Evolutionary conservation across 2,113 vertebrate genomes (phyloP), one percentile per base, ranked within the genome.

Genomic region (Hemiprocne comata): DNA sequence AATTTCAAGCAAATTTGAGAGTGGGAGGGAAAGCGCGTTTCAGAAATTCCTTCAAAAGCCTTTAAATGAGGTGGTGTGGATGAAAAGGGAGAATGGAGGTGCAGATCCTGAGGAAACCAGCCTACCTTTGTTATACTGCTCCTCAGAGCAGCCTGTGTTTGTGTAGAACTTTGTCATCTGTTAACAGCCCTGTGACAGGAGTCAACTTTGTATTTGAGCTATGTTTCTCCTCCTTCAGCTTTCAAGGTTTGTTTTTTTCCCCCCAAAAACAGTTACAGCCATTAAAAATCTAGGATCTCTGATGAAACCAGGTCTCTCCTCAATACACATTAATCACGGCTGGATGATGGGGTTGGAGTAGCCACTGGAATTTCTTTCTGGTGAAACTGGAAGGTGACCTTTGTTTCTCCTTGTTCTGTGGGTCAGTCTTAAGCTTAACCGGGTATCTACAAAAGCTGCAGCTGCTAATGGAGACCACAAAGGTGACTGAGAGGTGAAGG

Each of bases 351-450:
- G 85, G 72, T 57, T 95, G 88, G 85, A 90, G 78, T 46, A 95
- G 95, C 91, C 95, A 83, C 94, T 81, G 86, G 93, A 92, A 95
- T 89, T 81, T 93, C 73, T 93, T 90, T 96, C 73, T 92, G 78
- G 94, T 78, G 90, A 90, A 92, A 88, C 53, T 91, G 87, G 92
- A 94, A 90, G 83, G 83, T 89, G 76, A 92, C 95, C 93, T 94
- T 93, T 93, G 91, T 80, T 95, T 88, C 85, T 87, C 74, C 54
- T 94, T 74, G 53, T 86, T 90, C 90, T 69, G 57, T 76, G 73
- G 90, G 82, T 96, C 92, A 88, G 79, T 93, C 72, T 94, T 1
- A 10, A 90, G 88, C 36, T 77, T 86, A 84, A 83, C 92, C 67
- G 87, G 93, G 88, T 85, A 73, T 97, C 93, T 91, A 70, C 75